Conservation (phyloP, 2,888 invertebrate genomes). For the Therioaphis trifolii region DNA sequence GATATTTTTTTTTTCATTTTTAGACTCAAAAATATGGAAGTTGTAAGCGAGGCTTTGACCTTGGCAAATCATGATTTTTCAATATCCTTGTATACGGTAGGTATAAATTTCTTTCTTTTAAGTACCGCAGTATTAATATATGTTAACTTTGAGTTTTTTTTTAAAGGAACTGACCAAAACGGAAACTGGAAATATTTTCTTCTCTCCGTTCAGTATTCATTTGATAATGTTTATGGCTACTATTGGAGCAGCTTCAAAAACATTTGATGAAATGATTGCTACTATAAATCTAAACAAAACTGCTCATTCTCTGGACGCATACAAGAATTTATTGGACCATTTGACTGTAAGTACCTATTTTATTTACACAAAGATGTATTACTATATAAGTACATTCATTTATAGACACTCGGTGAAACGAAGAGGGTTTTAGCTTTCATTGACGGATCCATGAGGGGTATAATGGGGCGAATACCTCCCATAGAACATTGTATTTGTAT, state of each 20-base stretch:
- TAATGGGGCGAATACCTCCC: no score
- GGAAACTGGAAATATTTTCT: constrained; percentile 66
- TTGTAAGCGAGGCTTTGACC: constrained; percentile 16
- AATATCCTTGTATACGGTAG: constrained; percentile 17
- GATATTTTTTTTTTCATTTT: not conserved
- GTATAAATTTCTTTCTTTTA: not conserved
- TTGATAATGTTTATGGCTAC: constrained; percentile 69
- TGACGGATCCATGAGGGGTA: no score
- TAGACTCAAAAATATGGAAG: constrained; percentile 39
- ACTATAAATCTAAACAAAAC: constrained; percentile 62
- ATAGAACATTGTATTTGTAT: no score
- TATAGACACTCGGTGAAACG: no score
- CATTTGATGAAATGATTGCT: constrained; percentile 65
- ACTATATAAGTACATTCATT: no score
- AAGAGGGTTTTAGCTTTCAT: no score
- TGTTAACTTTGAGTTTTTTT: not conserved
- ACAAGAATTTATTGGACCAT: constrained; percentile 64
- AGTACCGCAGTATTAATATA: no score
- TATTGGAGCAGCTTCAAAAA: constrained; percentile 65
- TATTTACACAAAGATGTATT: no score
- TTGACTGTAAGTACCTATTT: constrained; percentile 64
- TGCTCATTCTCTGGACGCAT: constrained; percentile 62
- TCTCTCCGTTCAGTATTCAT: constrained; percentile 72
- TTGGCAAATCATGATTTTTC: constrained; percentile 59
- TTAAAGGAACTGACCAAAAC: constrained; percentile 43